phyloP scores from a whole-genome alignment of 1,140 invertebrate species.

The Eubasilissa regina region DNA sequence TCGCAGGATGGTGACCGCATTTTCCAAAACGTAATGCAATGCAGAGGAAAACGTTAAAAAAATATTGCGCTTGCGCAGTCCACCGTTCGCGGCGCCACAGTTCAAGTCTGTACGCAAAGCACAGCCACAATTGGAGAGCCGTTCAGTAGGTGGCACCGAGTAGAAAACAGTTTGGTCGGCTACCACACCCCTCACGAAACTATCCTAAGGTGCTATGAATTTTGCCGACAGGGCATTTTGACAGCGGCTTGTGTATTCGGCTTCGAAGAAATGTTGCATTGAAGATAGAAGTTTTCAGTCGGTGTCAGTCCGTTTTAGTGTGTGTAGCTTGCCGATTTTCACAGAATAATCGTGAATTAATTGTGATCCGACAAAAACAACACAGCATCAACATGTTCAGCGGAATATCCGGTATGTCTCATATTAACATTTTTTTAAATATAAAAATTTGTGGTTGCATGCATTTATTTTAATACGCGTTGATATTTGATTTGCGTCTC shows the following conservation, averaged over 20 bases:
- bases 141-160: not conserved
- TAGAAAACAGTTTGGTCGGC: not conserved
- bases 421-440: not conserved
- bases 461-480: too few species aligned
- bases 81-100: slow-evolving; percentile 5
- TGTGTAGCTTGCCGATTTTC: slow-evolving; percentile 3
- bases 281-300: slow-evolving; percentile 33
- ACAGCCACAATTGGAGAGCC: not conserved
- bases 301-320: slow-evolving; percentile 33
- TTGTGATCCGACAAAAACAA: slow-evolving; percentile 42
- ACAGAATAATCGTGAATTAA: slow-evolving; percentile 41
- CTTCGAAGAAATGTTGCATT: slow-evolving; percentile 27
- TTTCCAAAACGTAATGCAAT: slow-evolving; percentile 6
- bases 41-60: slow-evolving; percentile 8
- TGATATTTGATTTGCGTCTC: slow-evolving; percentile 25
- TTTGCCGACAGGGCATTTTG: not conserved
- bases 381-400: slow-evolving; percentile 54
- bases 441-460: too few species aligned
- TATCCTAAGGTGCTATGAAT: not conserved
- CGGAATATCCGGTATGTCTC: slow-evolving; percentile 52
- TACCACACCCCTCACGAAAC: not conserved
- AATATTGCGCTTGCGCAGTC: slow-evolving; percentile 13
- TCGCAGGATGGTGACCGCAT: slow-evolving; percentile 17
- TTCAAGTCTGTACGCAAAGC: not conserved
- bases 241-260: not conserved